These are phyloP conservation scores for Fopius arisanus DNA, from an alignment of 1,140 invertebrate species.

Conservation along the genomic window DNA sequence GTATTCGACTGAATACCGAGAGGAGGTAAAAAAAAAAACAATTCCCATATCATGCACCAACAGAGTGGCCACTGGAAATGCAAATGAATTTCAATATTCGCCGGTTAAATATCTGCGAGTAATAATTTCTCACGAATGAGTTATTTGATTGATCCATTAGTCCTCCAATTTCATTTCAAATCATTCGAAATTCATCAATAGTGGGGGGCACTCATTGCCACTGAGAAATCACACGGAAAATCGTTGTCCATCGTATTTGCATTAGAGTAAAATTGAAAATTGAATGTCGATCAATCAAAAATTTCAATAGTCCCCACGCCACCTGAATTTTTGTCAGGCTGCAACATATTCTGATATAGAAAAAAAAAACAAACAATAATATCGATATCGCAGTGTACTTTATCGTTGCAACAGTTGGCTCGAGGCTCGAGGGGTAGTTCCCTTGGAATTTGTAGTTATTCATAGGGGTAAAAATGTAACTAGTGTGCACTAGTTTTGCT, in stretches of 20 bases:
- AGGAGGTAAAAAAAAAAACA: not conserved
- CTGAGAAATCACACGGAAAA: too few relatives aligned
- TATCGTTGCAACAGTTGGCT: constrained; percentile 31
- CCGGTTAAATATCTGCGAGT: not conserved
- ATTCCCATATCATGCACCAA: not conserved
- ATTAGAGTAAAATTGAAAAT: not conserved
- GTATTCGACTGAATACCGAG: not conserved
- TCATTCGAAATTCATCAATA: not conserved
- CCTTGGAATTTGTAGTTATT: constrained; percentile 8
- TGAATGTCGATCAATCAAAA: constrained; percentile 6
- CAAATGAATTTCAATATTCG: not conserved
- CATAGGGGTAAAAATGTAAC: not conserved
- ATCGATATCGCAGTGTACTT: constrained; percentile 27
- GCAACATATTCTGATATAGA: constrained; percentile 14
- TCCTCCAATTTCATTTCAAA: not conserved
- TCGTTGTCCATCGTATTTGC: too few relatives aligned
- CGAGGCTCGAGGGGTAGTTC: not conserved
- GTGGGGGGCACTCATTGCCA: not conserved
- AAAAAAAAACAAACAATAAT: constrained; percentile 2
- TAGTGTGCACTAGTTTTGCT: not conserved
- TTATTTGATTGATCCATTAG: not conserved
- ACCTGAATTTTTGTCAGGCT: not conserved
- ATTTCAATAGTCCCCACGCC: constrained; percentile 19
- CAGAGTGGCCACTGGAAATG: too few relatives aligned
- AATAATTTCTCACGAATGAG: not conserved